Conservation (phyloP, 2,113 vertebrate genomes). For the Phocoena phocoena region DNA sequence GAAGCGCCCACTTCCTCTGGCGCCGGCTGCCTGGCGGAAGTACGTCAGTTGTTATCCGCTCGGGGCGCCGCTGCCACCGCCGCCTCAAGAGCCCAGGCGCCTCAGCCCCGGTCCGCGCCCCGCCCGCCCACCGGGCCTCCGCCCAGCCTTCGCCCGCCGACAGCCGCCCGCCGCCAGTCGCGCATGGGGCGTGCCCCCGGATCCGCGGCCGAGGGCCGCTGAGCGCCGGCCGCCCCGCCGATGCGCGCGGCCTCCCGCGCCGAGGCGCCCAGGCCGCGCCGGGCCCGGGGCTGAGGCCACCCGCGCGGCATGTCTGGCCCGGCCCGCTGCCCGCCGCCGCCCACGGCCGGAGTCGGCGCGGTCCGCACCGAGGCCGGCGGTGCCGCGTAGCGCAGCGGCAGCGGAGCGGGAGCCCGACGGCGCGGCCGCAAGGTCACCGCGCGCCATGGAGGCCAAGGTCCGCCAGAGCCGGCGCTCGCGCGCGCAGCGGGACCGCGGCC, state of each 20-base stretch:
- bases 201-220: background rate
- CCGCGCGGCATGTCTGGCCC: constrained; percentile 61
- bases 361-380: constrained; percentile 24
- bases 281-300: constrained; percentile 71
- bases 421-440: constrained; percentile 33
- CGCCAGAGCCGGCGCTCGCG: constrained; percentile 93
- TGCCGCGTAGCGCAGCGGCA: constrained; percentile 46
- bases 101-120: background rate
- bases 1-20: constrained; percentile 85
- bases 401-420: constrained; percentile 41
- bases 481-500: constrained; percentile 91
- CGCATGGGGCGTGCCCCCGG: constrained; percentile 34
- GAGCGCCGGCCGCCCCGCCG: constrained; percentile 35
- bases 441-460: constrained; percentile 92
- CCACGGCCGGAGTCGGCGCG: constrained; percentile 18
- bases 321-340: constrained; percentile 48
- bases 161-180: constrained; percentile 50
- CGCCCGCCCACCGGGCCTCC: background rate
- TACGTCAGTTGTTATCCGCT: constrained; percentile 90
- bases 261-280: constrained; percentile 79
- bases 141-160: constrained; percentile 20
- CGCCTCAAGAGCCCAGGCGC: constrained; percentile 87
- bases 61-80: constrained; percentile 78
- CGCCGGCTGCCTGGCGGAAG: constrained; percentile 88
- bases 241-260: constrained; percentile 51